A percentile compares a stretch with the other conserved stretches of the same genome.
phyloP scores from a whole-genome alignment of 2,113 vertebrate species.

The Diadophis punctatus region DNA sequence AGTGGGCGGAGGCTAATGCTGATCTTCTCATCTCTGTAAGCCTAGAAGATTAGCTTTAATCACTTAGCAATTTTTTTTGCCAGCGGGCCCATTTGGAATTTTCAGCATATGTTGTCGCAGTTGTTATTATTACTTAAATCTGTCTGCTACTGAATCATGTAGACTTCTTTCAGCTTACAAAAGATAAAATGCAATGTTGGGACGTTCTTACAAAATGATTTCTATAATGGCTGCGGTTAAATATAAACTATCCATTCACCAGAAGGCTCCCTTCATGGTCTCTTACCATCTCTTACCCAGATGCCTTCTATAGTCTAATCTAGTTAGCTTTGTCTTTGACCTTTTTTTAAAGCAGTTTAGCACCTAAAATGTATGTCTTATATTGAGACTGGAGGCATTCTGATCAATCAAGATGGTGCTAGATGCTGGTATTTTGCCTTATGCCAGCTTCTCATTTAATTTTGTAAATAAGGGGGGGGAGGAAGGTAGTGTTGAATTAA shows the following conservation, averaged over 20 bases:
- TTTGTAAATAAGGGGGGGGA: background rate
- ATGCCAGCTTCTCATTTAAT: background rate
- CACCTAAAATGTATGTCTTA: background rate
- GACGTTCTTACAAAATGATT: background rate
- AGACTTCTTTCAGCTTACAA: background rate
- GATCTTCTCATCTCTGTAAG: background rate
- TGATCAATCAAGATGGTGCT: background rate
- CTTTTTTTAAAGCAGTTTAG: background rate
- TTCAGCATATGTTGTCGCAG: background rate
- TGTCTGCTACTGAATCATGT: background rate
- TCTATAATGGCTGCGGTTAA: background rate
- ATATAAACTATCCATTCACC: background rate
- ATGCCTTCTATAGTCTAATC: background rate
- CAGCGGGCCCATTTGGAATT: background rate
- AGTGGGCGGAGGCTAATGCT: background rate
- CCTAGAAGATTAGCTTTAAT: background rate
- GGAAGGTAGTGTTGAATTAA: background rate
- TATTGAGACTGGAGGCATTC: background rate
- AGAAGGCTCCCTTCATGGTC: background rate
- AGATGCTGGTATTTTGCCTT: background rate
- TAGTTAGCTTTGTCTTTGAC: background rate
- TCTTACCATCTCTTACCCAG: background rate
- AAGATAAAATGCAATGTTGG: background rate
- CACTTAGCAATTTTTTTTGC: background rate
- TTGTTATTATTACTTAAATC: background rate